These are phyloP conservation scores for cat (Felis catus) DNA, from an alignment of 2,113 vertebrate genomes.

Conservation along the genomic window F.catus_Fca126_mat1.0 CM031414.1:131527001-131527500, in stretches of 20 bases:
- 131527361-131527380: not conserved
- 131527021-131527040: too few relatives aligned
- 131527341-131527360: too few relatives aligned
- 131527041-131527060: too few relatives aligned
- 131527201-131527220: too few relatives aligned
- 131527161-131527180: too few relatives aligned
- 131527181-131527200: too few relatives aligned
- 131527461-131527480: not conserved
- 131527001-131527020: not conserved
- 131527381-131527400: not conserved
- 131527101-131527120: not conserved
- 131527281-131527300: too few relatives aligned
- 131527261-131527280: too few relatives aligned
- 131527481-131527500: rapidly evolving
- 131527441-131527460: not conserved
- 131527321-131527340: too few relatives aligned
- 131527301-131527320: too few relatives aligned
- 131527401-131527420: rapidly evolving
- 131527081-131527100: not conserved
- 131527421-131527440: not conserved
- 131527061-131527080: not conserved
- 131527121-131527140: not conserved
- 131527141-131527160: not conserved
- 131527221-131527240: too few relatives aligned
- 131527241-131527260: too few relatives aligned